A percentile compares a stretch with the other conserved stretches of the same genome.
Evolutionary conservation across 2,888 invertebrate genomes (phyloP).

Genomic region (Tupiocoris notatus): DNA sequence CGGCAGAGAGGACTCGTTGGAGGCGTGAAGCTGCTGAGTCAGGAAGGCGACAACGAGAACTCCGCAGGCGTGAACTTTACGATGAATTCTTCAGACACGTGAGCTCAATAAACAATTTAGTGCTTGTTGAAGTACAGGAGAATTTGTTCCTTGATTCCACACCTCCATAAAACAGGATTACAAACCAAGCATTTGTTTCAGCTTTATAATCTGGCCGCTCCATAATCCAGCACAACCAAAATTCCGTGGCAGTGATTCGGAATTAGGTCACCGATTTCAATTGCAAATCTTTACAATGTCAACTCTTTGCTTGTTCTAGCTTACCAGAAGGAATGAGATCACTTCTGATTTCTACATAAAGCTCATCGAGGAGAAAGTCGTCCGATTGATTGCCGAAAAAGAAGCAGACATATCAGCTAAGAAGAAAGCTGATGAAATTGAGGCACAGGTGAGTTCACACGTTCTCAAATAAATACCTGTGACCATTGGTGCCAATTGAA

Average conservation of each 20-base stretch:
- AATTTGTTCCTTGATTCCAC: too few species aligned
- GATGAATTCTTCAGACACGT: constrained; percentile 75
- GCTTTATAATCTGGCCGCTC: too few species aligned
- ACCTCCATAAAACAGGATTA: too few species aligned
- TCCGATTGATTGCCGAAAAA: constrained; percentile 18
- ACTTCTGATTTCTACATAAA: constrained; percentile 26
- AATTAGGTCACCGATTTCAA: too few species aligned
- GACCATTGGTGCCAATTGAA: too few species aligned
- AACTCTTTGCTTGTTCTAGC: not conserved
- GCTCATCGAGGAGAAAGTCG: constrained; percentile 3
- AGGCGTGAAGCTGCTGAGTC: constrained; percentile 78
- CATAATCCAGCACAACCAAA: too few species aligned
- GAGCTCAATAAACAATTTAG: too few species aligned
- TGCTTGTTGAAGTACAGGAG: too few species aligned
- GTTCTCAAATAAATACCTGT: too few species aligned
- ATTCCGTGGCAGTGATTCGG: too few species aligned
- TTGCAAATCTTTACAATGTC: not conserved
- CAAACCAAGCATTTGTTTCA: too few species aligned
- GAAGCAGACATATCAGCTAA: constrained; percentile 19
- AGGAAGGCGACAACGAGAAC: constrained; percentile 73
- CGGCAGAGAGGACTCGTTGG: constrained; percentile 74
- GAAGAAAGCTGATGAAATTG: constrained; percentile 30
- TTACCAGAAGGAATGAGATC: constrained; percentile 34
- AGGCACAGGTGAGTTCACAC: constrained; percentile 8
- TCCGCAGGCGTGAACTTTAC: constrained; percentile 68